Conservation (phyloP, 2,888 invertebrate genomes). For the Tetropium fuscum region DNA sequence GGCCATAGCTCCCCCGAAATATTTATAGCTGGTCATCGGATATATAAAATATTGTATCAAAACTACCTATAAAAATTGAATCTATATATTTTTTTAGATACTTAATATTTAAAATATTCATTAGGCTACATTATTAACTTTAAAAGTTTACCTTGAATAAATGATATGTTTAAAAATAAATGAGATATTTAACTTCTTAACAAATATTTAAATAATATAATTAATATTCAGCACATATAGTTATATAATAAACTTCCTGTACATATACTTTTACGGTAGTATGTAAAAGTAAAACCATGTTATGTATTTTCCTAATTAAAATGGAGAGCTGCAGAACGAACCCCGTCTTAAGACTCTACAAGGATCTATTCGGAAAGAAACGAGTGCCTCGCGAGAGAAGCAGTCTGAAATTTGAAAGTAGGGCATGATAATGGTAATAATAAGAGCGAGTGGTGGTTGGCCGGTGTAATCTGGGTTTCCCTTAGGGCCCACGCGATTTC, state of each 20-base stretch:
- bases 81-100: too few species aligned
- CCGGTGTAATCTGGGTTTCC: slow-evolving; percentile 46
- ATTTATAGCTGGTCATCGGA: too few species aligned
- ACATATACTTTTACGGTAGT: not conserved
- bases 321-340: not conserved
- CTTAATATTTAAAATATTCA: too few species aligned
- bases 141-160: too few species aligned
- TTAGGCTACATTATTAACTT: too few species aligned
- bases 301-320: slow-evolving; percentile 3
- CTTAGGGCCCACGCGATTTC: slow-evolving; percentile 51
- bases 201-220: too few species aligned
- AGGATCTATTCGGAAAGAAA: not conserved
- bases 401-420: slow-evolving; percentile 38
- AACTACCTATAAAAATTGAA: too few species aligned
- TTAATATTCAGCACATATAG: too few species aligned
- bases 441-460: slow-evolving; percentile 34
- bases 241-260: not conserved
- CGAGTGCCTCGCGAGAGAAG: not conserved
- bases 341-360: not conserved
- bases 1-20: too few species aligned
- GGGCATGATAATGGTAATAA: slow-evolving; percentile 48
- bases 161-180: too few species aligned
- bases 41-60: too few species aligned
- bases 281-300: not conserved
- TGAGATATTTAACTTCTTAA: too few species aligned